Conservation (phyloP, 2,113 vertebrate species). For the Ovibos moschatus region DNA sequence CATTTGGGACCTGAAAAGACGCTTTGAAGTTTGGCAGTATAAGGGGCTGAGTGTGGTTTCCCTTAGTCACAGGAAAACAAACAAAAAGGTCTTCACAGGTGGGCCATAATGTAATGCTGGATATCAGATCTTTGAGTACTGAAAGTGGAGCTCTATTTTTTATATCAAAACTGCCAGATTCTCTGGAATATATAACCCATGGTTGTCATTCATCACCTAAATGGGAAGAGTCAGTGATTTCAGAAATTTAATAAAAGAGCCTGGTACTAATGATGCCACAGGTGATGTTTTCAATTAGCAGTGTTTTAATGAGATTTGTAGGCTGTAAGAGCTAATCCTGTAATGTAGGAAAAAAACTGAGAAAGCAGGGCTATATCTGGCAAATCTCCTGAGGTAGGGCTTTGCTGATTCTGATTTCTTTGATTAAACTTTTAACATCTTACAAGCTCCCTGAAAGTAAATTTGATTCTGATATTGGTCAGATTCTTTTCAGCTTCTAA, state of each 20-base stretch:
- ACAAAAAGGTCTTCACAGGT: background rate
- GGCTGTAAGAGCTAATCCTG: conserved; percentile 49
- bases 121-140: background rate
- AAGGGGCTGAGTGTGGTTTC: background rate
- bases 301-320: conserved; percentile 55
- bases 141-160: background rate
- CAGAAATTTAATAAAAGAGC: conserved; percentile 37
- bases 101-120: background rate
- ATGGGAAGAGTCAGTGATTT: conserved; percentile 34
- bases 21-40: background rate
- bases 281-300: conserved; percentile 61
- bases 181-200: background rate
- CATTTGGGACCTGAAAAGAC: background rate
- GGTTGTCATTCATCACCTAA: background rate
- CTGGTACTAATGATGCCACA: conserved; percentile 54
- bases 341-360: conserved; percentile 40
- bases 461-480: conserved; percentile 10
- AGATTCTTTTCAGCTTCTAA: conserved; percentile 14
- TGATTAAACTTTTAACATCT: conserved; percentile 28
- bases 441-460: background rate
- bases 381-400: background rate
- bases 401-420: conserved; percentile 41
- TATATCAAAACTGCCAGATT: background rate
- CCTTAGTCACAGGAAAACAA: background rate
- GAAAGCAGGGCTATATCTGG: conserved; percentile 6